Evolutionary conservation across 2,888 invertebrate species (phyloP).

Genomic region (Lasioglossum morio): DNA sequence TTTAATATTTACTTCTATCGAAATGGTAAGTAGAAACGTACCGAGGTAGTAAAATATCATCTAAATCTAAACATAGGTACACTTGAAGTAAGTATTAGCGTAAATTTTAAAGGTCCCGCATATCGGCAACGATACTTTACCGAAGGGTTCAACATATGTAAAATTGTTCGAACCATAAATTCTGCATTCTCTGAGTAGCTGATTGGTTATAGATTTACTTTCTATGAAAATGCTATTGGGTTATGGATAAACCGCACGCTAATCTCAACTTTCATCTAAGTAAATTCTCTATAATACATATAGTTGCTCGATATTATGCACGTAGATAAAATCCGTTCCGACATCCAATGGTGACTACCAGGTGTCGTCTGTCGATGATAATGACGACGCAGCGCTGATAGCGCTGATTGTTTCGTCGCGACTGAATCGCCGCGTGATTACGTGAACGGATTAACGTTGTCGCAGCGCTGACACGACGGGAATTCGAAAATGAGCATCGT

Average conservation of each 20-base stretch:
- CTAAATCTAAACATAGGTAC: not conserved
- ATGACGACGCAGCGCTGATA: constrained; percentile 58
- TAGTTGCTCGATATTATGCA: not conserved
- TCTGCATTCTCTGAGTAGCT: not conserved
- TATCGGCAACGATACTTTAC: not conserved
- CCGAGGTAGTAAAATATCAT: not conserved
- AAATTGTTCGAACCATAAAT: not conserved
- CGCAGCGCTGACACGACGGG: constrained; percentile 27
- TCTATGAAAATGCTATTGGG: not conserved
- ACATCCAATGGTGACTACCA: not conserved
- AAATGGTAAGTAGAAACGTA: not conserved
- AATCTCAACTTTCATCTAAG: not conserved
- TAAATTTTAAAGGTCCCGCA: not conserved
- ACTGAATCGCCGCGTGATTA: constrained; percentile 49
- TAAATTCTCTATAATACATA: not conserved
- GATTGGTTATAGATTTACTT: not conserved
- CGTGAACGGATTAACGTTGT: constrained; percentile 44
- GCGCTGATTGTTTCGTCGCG: constrained; percentile 48
- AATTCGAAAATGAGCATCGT: not conserved
- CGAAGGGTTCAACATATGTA: not conserved
- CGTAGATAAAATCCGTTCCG: not conserved
- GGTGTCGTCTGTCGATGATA: constrained; percentile 48
- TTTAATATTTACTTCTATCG: not conserved
- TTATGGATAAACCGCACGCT: not conserved
- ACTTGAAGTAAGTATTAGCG: not conserved